These are phyloP conservation scores for Meda fulgida DNA, from an alignment of 2,797 vertebrate species.

Conservation along the genomic window DNA sequence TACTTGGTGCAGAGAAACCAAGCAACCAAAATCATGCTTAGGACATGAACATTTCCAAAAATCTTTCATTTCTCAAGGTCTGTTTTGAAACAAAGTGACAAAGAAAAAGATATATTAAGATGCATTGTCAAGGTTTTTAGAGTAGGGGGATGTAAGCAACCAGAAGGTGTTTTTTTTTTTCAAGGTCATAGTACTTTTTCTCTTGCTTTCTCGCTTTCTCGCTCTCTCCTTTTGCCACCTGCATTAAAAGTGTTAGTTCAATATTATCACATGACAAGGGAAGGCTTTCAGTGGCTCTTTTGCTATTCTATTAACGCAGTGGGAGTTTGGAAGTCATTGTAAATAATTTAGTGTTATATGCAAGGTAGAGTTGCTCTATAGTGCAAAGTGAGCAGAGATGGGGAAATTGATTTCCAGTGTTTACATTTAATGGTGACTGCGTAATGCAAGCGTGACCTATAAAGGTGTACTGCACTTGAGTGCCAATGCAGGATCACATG, in stretches of 20 bases:
- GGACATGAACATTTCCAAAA: not conserved
- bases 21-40: not conserved
- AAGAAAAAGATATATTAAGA: not conserved
- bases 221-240: not conserved
- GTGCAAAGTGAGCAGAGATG: conserved; percentile 12
- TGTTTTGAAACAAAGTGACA: not conserved
- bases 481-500: not conserved
- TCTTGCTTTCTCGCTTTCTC: not conserved
- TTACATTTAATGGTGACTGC: conserved; percentile 24
- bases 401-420: conserved; percentile 36
- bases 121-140: not conserved
- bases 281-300: conserved; percentile 23
- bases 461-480: conserved; percentile 19
- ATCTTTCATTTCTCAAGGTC: not conserved
- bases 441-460: conserved; percentile 38
- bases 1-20: not conserved
- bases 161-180: not conserved
- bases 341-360: conserved; percentile 39
- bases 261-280: conserved; percentile 5
- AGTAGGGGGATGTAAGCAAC: too few species aligned
- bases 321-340: conserved; percentile 22
- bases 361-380: conserved; percentile 10
- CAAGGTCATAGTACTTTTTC: not conserved
- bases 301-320: conserved; percentile 13
- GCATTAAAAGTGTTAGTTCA: not conserved